Percentiles rank a stretch among this genome's conserved stretches.
These are phyloP conservation scores for Anodontia alba DNA, from an alignment of 2,888 invertebrate species.

Conservation along the genomic window DNA sequence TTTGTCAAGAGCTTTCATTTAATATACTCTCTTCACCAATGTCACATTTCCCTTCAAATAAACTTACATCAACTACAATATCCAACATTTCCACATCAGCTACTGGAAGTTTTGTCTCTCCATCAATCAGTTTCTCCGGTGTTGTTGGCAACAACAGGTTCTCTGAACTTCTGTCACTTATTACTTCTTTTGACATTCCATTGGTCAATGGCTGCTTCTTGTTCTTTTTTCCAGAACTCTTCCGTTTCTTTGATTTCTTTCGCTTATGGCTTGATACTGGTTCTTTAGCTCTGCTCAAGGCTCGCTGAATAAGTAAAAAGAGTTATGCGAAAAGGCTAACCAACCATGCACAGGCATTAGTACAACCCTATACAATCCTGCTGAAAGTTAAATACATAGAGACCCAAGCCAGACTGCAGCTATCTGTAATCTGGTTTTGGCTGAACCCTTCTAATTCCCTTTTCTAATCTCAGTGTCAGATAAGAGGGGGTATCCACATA, in stretches of 20 bases:
- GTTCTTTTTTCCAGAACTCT: slow-evolving; percentile 64
- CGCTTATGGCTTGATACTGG: slow-evolving; percentile 67
- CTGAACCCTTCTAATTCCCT: no score
- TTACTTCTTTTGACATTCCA: slow-evolving; percentile 70
- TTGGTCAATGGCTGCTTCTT: slow-evolving; percentile 66
- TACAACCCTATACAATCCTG: not conserved
- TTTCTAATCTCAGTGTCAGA: no score
- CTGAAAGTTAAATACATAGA: no score
- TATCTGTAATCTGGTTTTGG: no score
- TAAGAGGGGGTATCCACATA: no score
- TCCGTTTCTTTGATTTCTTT: slow-evolving; percentile 58
- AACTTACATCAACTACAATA: slow-evolving; percentile 37
- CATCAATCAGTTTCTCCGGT: slow-evolving; percentile 53
- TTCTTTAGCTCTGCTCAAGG: slow-evolving; percentile 76
- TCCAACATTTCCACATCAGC: slow-evolving; percentile 54
- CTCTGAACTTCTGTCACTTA: slow-evolving; percentile 75
- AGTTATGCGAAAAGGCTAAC: not conserved
- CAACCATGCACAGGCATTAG: not conserved
- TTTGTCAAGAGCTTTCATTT: no score
- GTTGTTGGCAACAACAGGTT: slow-evolving; percentile 64
- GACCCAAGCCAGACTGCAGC: no score
- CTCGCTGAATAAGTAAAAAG: slow-evolving; percentile 61
- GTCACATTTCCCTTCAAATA: not conserved
- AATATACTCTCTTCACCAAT: no score
- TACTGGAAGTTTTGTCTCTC: slow-evolving; percentile 44